Conservation (phyloP, 2,797 vertebrate genomes). For the Syngnathus acus region DNA sequence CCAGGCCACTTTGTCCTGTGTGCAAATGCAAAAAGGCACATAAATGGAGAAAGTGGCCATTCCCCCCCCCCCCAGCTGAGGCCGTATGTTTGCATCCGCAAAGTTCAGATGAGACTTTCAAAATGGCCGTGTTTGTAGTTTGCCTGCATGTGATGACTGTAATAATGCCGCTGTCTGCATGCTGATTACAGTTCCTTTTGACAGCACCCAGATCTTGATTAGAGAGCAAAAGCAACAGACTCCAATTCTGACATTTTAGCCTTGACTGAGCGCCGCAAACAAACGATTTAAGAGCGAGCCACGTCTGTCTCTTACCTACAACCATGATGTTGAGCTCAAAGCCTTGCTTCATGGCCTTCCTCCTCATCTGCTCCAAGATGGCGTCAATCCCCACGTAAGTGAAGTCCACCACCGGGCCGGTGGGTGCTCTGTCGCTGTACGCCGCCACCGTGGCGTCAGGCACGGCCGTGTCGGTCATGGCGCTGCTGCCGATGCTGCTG, state of each 20-base stretch:
- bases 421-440: slow-evolving; percentile 68
- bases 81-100: not conserved
- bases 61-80: too few species aligned
- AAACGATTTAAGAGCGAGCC: too few species aligned
- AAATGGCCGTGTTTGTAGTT: not conserved
- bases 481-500: slow-evolving; percentile 63
- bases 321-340: slow-evolving; percentile 99
- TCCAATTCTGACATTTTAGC: too few species aligned
- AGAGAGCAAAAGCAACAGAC: not conserved
- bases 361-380: slow-evolving; percentile 96
- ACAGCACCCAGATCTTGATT: not conserved
- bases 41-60: too few species aligned
- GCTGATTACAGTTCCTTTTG: slow-evolving; percentile 34
- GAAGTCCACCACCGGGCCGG: slow-evolving; percentile 70
- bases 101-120: not conserved
- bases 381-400: slow-evolving; percentile 96
- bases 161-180: slow-evolving; percentile 22
- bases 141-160: slow-evolving; percentile 31
- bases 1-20: slow-evolving; percentile 91
- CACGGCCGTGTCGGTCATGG: slow-evolving; percentile 79
- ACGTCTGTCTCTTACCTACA: slow-evolving; percentile 78
- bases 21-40: not conserved
- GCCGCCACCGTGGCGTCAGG: slow-evolving; percentile 61
- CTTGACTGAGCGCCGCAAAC: too few species aligned
- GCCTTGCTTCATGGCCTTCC: slow-evolving; percentile 98